Evolutionary conservation across 2,797 vertebrate species (phyloP).

Genomic region (Centroberyx gerrardi): DNA sequence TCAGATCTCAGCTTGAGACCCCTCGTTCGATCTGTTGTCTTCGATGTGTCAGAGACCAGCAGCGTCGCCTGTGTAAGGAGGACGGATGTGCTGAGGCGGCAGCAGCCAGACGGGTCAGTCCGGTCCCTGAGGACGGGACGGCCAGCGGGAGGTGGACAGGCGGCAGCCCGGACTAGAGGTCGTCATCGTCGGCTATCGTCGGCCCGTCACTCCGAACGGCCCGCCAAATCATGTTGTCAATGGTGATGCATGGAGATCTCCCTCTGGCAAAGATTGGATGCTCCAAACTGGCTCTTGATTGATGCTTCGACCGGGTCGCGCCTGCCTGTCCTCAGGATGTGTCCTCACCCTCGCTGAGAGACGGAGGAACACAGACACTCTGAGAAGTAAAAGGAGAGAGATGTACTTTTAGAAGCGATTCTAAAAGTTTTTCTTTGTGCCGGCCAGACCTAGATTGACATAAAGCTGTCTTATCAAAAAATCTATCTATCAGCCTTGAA

Average conservation of each 20-base stretch:
- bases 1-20: constrained; percentile 21
- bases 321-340: constrained; percentile 59
- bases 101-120: constrained; percentile 60
- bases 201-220: constrained; percentile 69
- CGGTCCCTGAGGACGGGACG: constrained; percentile 59
- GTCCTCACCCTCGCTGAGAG: constrained; percentile 63
- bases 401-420: constrained; percentile 54
- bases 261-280: constrained; percentile 79
- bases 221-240: constrained; percentile 84
- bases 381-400: constrained; percentile 43
- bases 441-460: constrained; percentile 18
- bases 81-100: constrained; percentile 61
- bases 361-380: constrained; percentile 48
- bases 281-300: constrained; percentile 78
- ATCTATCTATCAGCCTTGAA: constrained; percentile 73
- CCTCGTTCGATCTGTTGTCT: constrained; percentile 40
- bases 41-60: constrained; percentile 50
- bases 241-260: constrained; percentile 83
- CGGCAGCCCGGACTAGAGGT: constrained; percentile 70
- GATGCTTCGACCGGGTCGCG: constrained; percentile 70
- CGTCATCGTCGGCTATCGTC: constrained; percentile 41
- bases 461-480: constrained; percentile 62
- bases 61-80: constrained; percentile 58
- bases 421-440: constrained; percentile 24
- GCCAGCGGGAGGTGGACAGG: constrained; percentile 55